Base-by-base conservation (phyloP, 2,797 vertebrate genomes). In the Sparidentex hasta region DNA sequence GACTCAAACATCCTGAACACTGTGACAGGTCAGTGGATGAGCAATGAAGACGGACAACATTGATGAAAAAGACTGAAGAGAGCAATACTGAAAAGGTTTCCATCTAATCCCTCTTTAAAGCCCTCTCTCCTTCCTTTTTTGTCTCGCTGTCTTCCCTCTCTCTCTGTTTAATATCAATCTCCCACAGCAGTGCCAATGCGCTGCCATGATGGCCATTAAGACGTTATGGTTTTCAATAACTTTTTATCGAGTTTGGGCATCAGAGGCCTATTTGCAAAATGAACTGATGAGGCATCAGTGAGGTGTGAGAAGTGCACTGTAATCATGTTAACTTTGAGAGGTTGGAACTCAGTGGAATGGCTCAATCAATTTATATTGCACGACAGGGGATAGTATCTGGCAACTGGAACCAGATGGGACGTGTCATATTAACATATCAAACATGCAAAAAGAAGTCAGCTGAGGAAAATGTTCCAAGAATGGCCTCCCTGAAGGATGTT, bases 151-250 rank as follows among this genome's bases (percentile, higher is more conserved):
- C 65, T 82, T 41, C 50, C 14, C 18, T 47, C 44, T 61, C 12
- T 65, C 68, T 74, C 55, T 72, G 57, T 85, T 84, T 78, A 76
- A 82, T 87, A 86, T 65, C 43, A 13, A 29, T 70, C 29, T 81
- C 81, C 65, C 80, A 46, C 74, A 72, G 55, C 65, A 65, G 78
- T 66, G 76, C 75, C 66, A 68, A 52, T 59, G 58, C 1, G 46
- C 69, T 77, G 64, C 82, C 86, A 78, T 57, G 75, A 78, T 56
- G 68, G 81, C 68, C 75, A 83, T 86, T 84, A 86, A 82, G 70
- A 72, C 41, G 82, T 84, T 84, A 88, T 82, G 78, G 57, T 87
- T 92, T 91, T 85, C 90, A 91, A 92, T 92, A 90, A 87, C 70
- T 55, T 87, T 88, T 92, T 90, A 90, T 91, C 74, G 81, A 73